A percentile compares a stretch with the other conserved stretches of the same genome.
phyloP scores from a whole-genome alignment of 2,113 vertebrate genomes.

The Saguinus imperator region DNA sequence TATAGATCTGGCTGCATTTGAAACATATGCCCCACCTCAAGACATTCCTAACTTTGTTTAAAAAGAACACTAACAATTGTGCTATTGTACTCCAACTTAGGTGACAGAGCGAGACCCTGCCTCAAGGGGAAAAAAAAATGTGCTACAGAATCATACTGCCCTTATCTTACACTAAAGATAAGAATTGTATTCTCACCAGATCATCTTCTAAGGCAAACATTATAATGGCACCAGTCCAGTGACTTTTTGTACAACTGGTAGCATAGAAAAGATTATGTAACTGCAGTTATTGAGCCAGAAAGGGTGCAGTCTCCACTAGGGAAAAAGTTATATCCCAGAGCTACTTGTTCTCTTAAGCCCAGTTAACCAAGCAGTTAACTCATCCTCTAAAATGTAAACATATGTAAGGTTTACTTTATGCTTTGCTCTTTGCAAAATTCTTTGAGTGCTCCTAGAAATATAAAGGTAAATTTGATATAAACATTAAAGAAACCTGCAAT shows the following conservation, averaged over 20 bases:
- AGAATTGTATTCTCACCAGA: background rate
- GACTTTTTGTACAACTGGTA: background rate
- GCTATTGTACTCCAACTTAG: too few species aligned
- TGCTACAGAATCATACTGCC: background rate
- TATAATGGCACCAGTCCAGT: background rate
- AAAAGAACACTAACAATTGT: background rate
- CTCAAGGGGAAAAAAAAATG: background rate
- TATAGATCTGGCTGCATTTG: background rate
- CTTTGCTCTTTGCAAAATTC: slow-evolving; percentile 10
- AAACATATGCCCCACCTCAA: background rate
- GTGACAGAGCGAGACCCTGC: too few species aligned
- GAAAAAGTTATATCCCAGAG: background rate
- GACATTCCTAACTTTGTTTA: background rate
- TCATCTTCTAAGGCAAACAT: background rate
- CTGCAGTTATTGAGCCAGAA: background rate
- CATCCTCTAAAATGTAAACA: background rate
- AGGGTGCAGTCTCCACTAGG: background rate
- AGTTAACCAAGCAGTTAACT: background rate
- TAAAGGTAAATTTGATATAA: background rate
- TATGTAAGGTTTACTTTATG: background rate
- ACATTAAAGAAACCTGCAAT: background rate
- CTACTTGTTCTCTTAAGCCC: background rate
- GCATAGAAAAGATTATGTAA: slow-evolving; percentile 20
- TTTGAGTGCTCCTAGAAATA: background rate
- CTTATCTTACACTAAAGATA: background rate